Conservation (phyloP, 2,797 vertebrate genomes). For the Antrozous pallidus region DNA sequence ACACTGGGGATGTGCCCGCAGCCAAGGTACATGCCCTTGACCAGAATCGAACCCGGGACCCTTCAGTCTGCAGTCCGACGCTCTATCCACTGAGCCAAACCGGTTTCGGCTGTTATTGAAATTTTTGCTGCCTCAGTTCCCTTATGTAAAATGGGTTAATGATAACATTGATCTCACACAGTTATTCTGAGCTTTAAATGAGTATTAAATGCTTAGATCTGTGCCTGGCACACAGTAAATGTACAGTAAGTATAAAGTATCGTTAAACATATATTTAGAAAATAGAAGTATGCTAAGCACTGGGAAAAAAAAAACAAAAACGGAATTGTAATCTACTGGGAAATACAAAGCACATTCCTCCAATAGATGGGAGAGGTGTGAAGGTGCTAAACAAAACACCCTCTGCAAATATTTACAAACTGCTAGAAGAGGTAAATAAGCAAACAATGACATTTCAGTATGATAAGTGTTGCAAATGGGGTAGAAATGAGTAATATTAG, state of each 20-base stretch:
- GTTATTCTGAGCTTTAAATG: not conserved
- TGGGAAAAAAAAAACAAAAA: conserved; percentile 35
- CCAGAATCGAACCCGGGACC: too few species aligned
- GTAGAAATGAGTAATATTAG: not conserved
- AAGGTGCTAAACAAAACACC: not conserved
- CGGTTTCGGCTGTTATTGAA: not conserved
- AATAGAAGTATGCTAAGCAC: not conserved
- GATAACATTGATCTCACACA: not conserved
- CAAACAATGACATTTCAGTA: not conserved
- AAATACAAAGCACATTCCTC: too few species aligned
- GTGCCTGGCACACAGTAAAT: not conserved
- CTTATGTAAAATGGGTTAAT: not conserved
- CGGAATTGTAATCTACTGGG: not conserved
- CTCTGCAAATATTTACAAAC: not conserved
- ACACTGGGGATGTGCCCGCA: too few species aligned
- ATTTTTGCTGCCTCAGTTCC: not conserved
- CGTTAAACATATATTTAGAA: conserved; percentile 10
- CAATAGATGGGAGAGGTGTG: too few species aligned
- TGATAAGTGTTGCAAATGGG: not conserved
- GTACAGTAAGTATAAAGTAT: not conserved
- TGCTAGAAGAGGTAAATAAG: not conserved
- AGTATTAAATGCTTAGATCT: not conserved
- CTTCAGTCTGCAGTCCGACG: too few species aligned
- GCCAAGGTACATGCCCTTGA: too few species aligned
- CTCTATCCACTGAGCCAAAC: too few species aligned